Evolutionary conservation across 2,888 invertebrate species (phyloP).

Genomic region (Pocota personata): DNA sequence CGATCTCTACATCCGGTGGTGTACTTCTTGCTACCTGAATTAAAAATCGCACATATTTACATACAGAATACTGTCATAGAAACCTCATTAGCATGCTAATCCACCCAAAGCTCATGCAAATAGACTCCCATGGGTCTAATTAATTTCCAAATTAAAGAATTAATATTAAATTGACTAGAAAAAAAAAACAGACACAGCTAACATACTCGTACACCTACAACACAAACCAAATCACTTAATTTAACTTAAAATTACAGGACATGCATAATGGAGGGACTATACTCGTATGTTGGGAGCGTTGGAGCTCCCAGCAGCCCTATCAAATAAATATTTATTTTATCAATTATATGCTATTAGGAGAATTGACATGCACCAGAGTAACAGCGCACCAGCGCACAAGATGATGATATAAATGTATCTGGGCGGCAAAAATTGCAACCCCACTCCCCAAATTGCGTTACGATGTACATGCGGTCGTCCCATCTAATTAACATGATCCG

Average conservation of each 20-base stretch:
- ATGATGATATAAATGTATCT: slow-evolving; percentile 45
- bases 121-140: slow-evolving; percentile 34
- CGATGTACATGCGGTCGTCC: slow-evolving; percentile 29
- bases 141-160: slow-evolving; percentile 44
- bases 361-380: slow-evolving; percentile 59
- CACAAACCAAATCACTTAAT: slow-evolving; percentile 56
- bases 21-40: slow-evolving; percentile 61
- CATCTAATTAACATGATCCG: neutral
- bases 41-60: slow-evolving; percentile 37
- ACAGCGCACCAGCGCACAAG: slow-evolving; percentile 1
- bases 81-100: slow-evolving; percentile 63
- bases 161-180: slow-evolving; percentile 69
- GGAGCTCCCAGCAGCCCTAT: slow-evolving; percentile 7
- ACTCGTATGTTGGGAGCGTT: neutral
- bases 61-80: slow-evolving; percentile 5
- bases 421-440: slow-evolving; percentile 22
- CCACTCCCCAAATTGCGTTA: slow-evolving; percentile 3
- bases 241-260: slow-evolving; percentile 55
- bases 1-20: slow-evolving; percentile 54
- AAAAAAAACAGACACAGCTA: slow-evolving; percentile 14
- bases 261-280: slow-evolving; percentile 30
- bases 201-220: slow-evolving; percentile 1
- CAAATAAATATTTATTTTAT: slow-evolving; percentile 71
- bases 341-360: slow-evolving; percentile 59
- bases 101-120: slow-evolving; percentile 52